A percentile compares a stretch with the other conserved stretches of the same genome.
Conservation (phyloP, 2,113 vertebrate genomes). For the Dunckerocampus dactyliophorus region DNA sequence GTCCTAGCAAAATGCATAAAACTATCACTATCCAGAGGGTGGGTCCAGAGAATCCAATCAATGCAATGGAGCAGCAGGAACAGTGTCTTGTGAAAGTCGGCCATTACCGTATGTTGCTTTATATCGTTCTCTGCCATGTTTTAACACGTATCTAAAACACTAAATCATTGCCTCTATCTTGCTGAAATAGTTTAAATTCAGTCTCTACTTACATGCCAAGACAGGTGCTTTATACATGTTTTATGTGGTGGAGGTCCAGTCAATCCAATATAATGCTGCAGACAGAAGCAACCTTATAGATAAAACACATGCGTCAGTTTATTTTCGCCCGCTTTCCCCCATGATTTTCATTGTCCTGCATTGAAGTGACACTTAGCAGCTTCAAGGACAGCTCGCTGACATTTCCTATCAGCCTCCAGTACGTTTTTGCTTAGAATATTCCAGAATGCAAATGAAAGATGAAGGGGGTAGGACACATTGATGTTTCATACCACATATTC, state of each 20-base stretch:
- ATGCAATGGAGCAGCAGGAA: constrained; percentile 42
- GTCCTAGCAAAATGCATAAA: constrained; percentile 49
- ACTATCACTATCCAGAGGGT: constrained; percentile 15
- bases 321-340: constrained; percentile 9
- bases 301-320: constrained; percentile 19
- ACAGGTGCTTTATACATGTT: background rate
- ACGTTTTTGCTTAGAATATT: constrained; percentile 13
- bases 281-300: constrained; percentile 4
- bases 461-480: background rate
- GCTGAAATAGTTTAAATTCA: background rate
- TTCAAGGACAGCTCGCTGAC: constrained; percentile 46
- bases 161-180: background rate
- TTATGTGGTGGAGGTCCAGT: constrained; percentile 4
- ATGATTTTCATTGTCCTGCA: constrained; percentile 23
- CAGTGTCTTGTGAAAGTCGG: constrained; percentile 23
- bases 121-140: constrained; percentile 4
- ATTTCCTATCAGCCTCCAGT: constrained; percentile 20
- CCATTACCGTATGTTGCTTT: background rate
- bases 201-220: background rate
- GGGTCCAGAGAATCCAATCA: constrained; percentile 26
- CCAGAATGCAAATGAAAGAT: background rate
- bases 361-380: constrained; percentile 47
- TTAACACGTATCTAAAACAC: constrained; percentile 1
- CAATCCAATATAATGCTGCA: constrained; percentile 34
- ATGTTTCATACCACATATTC: background rate